Evolutionary conservation across 1,140 invertebrate genomes (phyloP).

Genomic region (Episyrphus balteatus): DNA sequence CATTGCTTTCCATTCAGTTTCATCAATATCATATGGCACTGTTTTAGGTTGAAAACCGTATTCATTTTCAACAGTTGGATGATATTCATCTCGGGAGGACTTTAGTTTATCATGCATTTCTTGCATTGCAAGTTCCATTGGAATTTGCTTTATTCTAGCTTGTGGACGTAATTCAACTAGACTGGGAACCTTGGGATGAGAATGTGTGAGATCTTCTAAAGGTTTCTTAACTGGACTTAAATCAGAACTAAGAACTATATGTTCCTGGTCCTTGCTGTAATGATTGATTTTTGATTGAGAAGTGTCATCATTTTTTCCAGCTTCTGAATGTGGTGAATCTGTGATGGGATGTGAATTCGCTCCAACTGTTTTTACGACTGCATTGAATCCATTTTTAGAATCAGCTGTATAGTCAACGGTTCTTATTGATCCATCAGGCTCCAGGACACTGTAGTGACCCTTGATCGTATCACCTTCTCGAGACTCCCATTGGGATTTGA

Average conservation of each 20-base stretch:
- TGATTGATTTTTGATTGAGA: slow-evolving; percentile 37
- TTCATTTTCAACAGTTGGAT: background rate
- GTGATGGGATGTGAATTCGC: slow-evolving; percentile 41
- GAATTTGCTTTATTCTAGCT: slow-evolving; percentile 30
- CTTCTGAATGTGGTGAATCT: slow-evolving; percentile 22
- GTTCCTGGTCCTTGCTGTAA: slow-evolving; percentile 35
- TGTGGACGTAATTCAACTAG: slow-evolving; percentile 32
- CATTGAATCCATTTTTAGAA: slow-evolving; percentile 51
- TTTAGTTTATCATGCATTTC: slow-evolving; percentile 23
- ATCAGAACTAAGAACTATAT: slow-evolving; percentile 34
- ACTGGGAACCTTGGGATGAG: slow-evolving; percentile 30
- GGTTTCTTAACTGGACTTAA: slow-evolving; percentile 28
- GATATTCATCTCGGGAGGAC: slow-evolving; percentile 26
- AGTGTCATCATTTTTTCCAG: slow-evolving; percentile 20
- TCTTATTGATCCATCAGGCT: slow-evolving; percentile 52
- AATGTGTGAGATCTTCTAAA: slow-evolving; percentile 28
- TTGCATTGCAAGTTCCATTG: slow-evolving; percentile 28
- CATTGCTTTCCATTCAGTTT: slow-evolving; percentile 29
- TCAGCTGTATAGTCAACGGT: slow-evolving; percentile 51
- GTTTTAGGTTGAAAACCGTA: background rate
- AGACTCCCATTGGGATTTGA: slow-evolving; percentile 50
- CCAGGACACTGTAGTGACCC: slow-evolving; percentile 53
- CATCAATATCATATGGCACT: slow-evolving; percentile 6
- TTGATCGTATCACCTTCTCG: slow-evolving; percentile 45
- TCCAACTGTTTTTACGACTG: slow-evolving; percentile 48